These are phyloP conservation scores for Melopsittacus undulatus DNA, from an alignment of 2,797 vertebrate species.

Conservation along the genomic window DNA sequence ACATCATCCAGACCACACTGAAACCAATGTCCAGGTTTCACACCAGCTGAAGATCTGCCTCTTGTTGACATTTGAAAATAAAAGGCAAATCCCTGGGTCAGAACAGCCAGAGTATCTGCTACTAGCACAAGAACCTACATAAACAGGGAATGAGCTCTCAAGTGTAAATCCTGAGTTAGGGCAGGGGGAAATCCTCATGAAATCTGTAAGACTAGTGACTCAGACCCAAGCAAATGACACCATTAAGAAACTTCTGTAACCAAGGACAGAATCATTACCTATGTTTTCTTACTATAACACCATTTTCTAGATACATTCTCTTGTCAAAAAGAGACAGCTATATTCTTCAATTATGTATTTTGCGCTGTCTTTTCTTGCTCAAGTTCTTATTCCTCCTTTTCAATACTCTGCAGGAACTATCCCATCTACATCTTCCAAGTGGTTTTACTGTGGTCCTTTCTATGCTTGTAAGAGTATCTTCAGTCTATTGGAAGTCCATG, in stretches of 20 bases:
- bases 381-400: not conserved
- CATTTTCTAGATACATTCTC: not conserved
- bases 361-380: not conserved
- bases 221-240: not conserved
- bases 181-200: not conserved
- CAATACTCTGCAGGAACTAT: not conserved
- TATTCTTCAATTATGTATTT: not conserved
- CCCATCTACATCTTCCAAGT: not conserved
- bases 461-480: not conserved
- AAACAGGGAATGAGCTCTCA: not conserved
- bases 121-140: not conserved
- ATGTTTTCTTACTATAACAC: not conserved
- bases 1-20: rapidly evolving
- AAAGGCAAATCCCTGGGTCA: not conserved
- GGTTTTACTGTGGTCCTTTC: not conserved
- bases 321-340: not conserved
- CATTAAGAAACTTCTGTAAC: not conserved
- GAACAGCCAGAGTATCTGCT: not conserved
- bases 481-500: not conserved
- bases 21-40: not conserved
- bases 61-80: not conserved
- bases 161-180: not conserved
- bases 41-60: not conserved
- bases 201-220: not conserved
- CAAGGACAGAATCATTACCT: not conserved